These are phyloP conservation scores for Athalia rosae DNA, from an alignment of 2,888 invertebrate genomes.

Conservation along the genomic window DNA sequence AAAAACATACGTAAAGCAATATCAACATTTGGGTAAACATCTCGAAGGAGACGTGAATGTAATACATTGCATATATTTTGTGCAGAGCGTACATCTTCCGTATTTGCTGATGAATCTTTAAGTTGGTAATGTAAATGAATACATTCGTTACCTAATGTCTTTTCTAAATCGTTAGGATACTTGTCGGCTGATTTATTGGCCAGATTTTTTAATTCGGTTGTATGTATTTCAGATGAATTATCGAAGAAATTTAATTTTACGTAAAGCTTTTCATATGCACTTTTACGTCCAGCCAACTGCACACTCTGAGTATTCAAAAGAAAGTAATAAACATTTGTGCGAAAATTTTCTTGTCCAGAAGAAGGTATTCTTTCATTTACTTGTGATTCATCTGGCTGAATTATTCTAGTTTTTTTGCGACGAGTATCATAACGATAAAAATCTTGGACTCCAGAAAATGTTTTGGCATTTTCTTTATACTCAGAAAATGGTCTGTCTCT, in stretches of 20 bases:
- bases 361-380: constrained; percentile 41
- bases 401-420: constrained; percentile 44
- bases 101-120: too few species aligned
- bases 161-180: too few species aligned
- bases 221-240: constrained; percentile 47
- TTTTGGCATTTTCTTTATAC: constrained; percentile 48
- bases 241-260: constrained; percentile 46
- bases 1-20: constrained; percentile 8
- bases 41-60: too few species aligned
- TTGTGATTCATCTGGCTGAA: constrained; percentile 40
- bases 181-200: too few species aligned
- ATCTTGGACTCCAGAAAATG: constrained; percentile 47
- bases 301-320: constrained; percentile 43
- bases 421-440: constrained; percentile 48
- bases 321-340: constrained; percentile 47
- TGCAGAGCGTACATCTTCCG: too few species aligned
- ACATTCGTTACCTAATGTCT: too few species aligned
- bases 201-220: constrained; percentile 45
- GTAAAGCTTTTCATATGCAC: constrained; percentile 44
- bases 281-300: constrained; percentile 38
- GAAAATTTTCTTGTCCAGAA: constrained; percentile 49
- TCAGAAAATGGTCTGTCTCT: constrained; percentile 49
- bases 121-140: too few species aligned
- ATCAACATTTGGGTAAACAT: constrained; percentile 7
- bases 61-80: too few species aligned